Evolutionary conservation across 2,888 invertebrate genomes (phyloP).

Genomic region (Xylocampa areola): DNA sequence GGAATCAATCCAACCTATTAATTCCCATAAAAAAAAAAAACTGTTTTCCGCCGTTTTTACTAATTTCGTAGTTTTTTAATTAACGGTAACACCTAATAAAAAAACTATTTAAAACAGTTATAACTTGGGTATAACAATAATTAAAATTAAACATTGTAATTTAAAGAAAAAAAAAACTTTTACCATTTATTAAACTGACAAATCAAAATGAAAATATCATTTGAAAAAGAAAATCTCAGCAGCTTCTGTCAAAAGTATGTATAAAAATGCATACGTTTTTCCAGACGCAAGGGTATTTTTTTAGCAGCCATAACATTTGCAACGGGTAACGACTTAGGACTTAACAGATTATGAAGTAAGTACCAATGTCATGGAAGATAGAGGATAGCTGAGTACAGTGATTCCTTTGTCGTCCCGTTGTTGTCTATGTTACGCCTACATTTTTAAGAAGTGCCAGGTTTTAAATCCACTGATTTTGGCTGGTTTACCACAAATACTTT

Average conservation of each 20-base stretch:
- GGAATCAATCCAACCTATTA: constrained; percentile 75
- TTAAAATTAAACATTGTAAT: neutral
- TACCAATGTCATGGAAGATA: constrained; percentile 21
- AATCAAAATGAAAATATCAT: constrained; percentile 26
- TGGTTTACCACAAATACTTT: neutral
- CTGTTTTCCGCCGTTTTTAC: constrained; percentile 24
- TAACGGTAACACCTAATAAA: constrained; percentile 46
- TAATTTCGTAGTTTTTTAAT: constrained; percentile 17
- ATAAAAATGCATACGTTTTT: constrained; percentile 44
- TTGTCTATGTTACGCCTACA: constrained; percentile 51
- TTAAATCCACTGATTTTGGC: constrained; percentile 34
- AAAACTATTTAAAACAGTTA: neutral
- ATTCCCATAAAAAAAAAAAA: constrained; percentile 55
- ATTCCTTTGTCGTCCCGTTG: constrained; percentile 19
- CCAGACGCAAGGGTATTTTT: constrained; percentile 18
- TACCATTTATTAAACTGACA: constrained; percentile 43
- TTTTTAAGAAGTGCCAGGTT: constrained; percentile 21
- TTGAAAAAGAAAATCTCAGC: constrained; percentile 12
- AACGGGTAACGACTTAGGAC: constrained; percentile 36
- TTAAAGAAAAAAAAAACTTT: constrained; percentile 19
- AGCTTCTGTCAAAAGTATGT: constrained; percentile 42
- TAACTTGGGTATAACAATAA: neutral
- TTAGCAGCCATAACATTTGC: constrained; percentile 47
- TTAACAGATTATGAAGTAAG: constrained; percentile 19
- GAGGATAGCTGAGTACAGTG: constrained; percentile 15